Base-by-base conservation (phyloP, 2,113 vertebrate species). In the Gila orcuttii region DNA sequence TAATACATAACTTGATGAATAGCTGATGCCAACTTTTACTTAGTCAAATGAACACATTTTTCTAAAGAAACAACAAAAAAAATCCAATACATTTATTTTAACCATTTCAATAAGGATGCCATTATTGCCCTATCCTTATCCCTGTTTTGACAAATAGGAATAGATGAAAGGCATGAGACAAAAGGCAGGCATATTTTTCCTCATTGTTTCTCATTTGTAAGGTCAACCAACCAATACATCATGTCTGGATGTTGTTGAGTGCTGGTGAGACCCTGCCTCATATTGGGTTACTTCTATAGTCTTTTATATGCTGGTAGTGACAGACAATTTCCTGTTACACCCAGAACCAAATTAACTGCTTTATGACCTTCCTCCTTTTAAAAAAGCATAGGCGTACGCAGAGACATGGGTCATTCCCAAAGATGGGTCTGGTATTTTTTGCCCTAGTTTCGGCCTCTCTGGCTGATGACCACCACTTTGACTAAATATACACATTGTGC, bases 401-500 rank as follows among this genome's bases (percentile, higher is more conserved):
- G 71, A 47, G 64, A 19, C 39, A 89, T 80, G 85, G 91, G 89
- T 88, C 89, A 91, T 90, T 89, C 90, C 91, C 90, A 90, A 89
- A 90, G 90, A 91, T 91, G 90, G 89, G 79, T 90, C 90, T 90
- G 86, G 85, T 92, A 87, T 92, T 90, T 83, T 89, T 85, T 87
- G 86, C 88, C 80, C 86, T 78, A 68, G 77, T 79, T 89, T 88
- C 79, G 52, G 87, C 86, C 84, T 87, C 75, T 83, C 55, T 71
- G 19, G 21, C 66, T 45, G 80, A 86, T 86, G 85, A 84, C 86
- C 86, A 87, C 87, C 69, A 50, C 68, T 86, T 84, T 80, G 62
- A 9, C 55, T 60, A 64, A 76, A 86, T 86, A 88, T 88, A 75
- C 55, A 28, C 62, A 47, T n/a, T 4, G 45, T 21, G 23, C 45